phyloP scores from a whole-genome alignment of 2,113 vertebrate genomes.

The Peucedramus taeniatus region DNA sequence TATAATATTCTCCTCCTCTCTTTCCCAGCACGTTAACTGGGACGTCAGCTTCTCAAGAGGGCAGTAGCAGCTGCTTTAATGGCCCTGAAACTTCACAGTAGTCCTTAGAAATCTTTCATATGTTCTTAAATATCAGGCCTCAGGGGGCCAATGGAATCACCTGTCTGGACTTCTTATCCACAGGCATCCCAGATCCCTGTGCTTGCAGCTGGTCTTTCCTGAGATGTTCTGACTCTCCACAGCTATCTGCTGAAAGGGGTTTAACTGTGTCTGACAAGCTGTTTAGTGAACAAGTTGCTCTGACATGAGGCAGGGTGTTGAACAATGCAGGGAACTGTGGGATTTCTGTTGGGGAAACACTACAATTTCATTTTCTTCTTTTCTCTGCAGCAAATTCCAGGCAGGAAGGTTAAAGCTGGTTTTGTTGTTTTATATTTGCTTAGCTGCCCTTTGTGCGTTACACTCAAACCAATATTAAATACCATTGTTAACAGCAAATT shows the following conservation, averaged over 20 bases:
- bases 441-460: neutral
- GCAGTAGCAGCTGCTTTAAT: slow-evolving; percentile 31
- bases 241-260: neutral
- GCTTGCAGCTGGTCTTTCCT: neutral
- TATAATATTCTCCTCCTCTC: neutral
- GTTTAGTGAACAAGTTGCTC: neutral
- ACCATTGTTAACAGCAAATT: neutral
- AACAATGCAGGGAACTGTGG: neutral
- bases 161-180: neutral
- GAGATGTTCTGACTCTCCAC: neutral
- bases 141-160: neutral
- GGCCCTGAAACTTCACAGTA: slow-evolving; percentile 32
- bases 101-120: slow-evolving; percentile 29
- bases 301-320: accelerated
- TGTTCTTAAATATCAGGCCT: neutral
- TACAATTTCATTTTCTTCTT: neutral
- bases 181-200: neutral
- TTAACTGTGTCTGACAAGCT: neutral
- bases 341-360: neutral
- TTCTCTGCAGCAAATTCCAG: neutral
- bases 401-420: neutral
- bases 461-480: neutral
- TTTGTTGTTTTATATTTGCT: neutral
- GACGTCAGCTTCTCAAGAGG: slow-evolving; percentile 29
- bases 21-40: slow-evolving; percentile 7